These are phyloP conservation scores for Heterochromis multidens DNA, from an alignment of 2,113 vertebrate species.

Conservation along the genomic window DNA sequence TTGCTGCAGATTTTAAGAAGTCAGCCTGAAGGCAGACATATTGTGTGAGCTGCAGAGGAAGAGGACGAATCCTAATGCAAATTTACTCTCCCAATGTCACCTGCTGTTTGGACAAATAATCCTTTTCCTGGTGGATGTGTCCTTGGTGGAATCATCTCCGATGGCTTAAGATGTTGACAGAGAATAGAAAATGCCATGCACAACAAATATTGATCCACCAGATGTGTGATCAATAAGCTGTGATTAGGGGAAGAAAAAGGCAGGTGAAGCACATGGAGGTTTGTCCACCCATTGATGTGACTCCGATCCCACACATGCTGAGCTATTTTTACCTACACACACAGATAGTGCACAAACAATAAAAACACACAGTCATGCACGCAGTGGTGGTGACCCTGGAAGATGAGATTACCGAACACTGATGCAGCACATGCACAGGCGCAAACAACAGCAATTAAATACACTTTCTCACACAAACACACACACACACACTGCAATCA, in stretches of 20 bases:
- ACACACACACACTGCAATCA: background rate
- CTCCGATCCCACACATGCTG: background rate
- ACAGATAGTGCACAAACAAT: background rate
- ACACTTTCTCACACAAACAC: background rate
- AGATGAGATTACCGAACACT: background rate
- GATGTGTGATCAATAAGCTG: slow-evolving; percentile 37
- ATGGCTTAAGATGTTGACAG: slow-evolving; percentile 33
- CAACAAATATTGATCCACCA: slow-evolving; percentile 57
- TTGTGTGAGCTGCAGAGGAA: slow-evolving; percentile 15
- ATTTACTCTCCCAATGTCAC: slow-evolving; percentile 50
- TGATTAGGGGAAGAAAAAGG: slow-evolving; percentile 52
- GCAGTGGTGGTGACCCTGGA: slow-evolving; percentile 2
- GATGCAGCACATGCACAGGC: slow-evolving; percentile 22
- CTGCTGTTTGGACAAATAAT: slow-evolving; percentile 55
- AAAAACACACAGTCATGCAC: background rate
- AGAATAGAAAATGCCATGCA: slow-evolving; percentile 46
- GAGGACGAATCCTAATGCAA: slow-evolving; percentile 24
- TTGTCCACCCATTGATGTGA: background rate
- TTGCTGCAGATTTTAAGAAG: slow-evolving; percentile 49
- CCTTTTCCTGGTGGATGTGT: slow-evolving; percentile 25
- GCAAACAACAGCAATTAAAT: slow-evolving; percentile 38
- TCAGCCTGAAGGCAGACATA: slow-evolving; percentile 38
- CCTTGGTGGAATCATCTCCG: slow-evolving; percentile 18
- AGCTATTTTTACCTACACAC: slow-evolving; percentile 3
- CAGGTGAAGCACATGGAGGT: slow-evolving; percentile 23